Evolutionary conservation across 1,140 invertebrate genomes (phyloP), one percentile per base, ranked within the genome.

Genomic region (Calephelis nemesis): DNA sequence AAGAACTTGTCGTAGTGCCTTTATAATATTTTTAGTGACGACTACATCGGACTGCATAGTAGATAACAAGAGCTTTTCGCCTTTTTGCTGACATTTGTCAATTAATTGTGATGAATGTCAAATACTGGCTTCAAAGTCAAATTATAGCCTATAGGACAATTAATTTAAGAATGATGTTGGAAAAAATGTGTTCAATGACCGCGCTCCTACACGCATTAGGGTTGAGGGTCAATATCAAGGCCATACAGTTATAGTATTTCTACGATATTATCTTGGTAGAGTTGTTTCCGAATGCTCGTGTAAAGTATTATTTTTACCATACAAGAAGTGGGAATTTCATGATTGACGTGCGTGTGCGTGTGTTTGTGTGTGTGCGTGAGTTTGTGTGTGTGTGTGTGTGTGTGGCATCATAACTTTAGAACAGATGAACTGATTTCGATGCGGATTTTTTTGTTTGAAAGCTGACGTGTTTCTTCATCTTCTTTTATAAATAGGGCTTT

Each of bases 1-100:
- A 76, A 73, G 72, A 70, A 79, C 77, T 77, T 81, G 69, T 70
- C 73, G 77, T 72, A 74, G 76, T 76, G 80, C 79, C 88, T 90
- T 91, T 91, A 90, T 90, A 91, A 88, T 89, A 89, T 83, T 81
- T 86, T 89, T 87, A 81, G 82, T 85, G 72, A 75, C 81, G 85
- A 87, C 83, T 81, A 88, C 82, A 88, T 88, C 85, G 81, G 78
- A 75, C 78, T 88, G 71, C 58, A 60, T 79, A 85, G 62, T 82
- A 87, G 86, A 88, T 88, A 89, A 87, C 83, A 30, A 85, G 78
- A 87, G 82, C 84, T 87, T 90, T 89, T 86, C 76, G 84, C 73
- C 77, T 85, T 88, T 88, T 84, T 87, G 50, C 74, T 84, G 81
- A 82, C 81, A 85, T 85, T 88, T 78, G 73, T 67, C 69, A 74